Conservation (phyloP, 2,888 invertebrate genomes). For the Drosophila mimetica region DNA sequence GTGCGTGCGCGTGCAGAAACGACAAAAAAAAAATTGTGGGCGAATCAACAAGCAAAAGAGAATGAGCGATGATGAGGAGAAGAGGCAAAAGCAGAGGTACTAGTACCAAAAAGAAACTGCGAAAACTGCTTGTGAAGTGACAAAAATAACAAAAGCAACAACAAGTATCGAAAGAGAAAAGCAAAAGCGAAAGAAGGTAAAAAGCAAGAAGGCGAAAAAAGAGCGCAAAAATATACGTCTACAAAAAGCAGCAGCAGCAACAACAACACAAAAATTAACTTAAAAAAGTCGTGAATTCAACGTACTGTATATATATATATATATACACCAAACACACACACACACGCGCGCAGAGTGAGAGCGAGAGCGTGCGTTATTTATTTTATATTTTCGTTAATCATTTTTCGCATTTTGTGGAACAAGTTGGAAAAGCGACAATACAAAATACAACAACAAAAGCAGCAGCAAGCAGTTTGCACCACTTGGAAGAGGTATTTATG, state of each 20-base stretch:
- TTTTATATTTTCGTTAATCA: slow-evolving; percentile 57
- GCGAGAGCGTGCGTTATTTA: slow-evolving; percentile 54
- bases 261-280: slow-evolving; percentile 40
- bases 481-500: slow-evolving; percentile 65
- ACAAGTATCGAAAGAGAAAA: slow-evolving; percentile 16
- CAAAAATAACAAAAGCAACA: slow-evolving; percentile 48
- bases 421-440: slow-evolving; percentile 44
- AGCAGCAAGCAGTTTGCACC: slow-evolving; percentile 68
- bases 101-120: slow-evolving; percentile 63
- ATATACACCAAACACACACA: background rate
- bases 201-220: slow-evolving; percentile 35
- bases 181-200: slow-evolving; percentile 28
- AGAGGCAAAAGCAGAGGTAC: slow-evolving; percentile 50
- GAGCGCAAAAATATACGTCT: slow-evolving; percentile 42
- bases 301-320: slow-evolving; percentile 47
- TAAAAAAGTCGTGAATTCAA: slow-evolving; percentile 74
- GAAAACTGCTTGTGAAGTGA: slow-evolving; percentile 74
- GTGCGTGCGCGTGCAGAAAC: slow-evolving; percentile 40
- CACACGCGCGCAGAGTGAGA: slow-evolving; percentile 17
- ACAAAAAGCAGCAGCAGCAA: slow-evolving; percentile 21
- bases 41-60: slow-evolving; percentile 58
- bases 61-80: slow-evolving; percentile 53
- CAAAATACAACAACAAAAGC: slow-evolving; percentile 33
- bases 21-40: slow-evolving; percentile 52
- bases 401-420: slow-evolving; percentile 74